Conservation (phyloP, 2,113 vertebrate species). For the Galbula dea region DNA sequence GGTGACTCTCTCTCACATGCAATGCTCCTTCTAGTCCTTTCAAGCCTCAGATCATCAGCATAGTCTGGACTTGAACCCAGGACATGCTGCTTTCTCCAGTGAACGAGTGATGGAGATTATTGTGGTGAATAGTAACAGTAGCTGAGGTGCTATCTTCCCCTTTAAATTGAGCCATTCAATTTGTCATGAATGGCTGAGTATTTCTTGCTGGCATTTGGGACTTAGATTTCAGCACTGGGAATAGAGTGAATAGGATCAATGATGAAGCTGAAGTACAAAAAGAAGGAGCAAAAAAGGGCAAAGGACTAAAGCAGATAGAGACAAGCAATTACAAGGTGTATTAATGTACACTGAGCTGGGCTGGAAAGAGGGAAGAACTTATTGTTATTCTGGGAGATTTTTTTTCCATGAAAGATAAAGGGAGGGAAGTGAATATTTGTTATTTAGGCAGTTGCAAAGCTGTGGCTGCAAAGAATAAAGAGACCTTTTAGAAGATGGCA, state of each 20-base stretch:
- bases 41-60: background rate
- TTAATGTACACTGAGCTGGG: slow-evolving; percentile 53
- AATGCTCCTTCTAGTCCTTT: background rate
- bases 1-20: slow-evolving; percentile 16
- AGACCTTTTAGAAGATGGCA: slow-evolving; percentile 74
- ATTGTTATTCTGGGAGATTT: slow-evolving; percentile 48
- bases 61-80: background rate
- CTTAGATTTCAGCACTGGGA: slow-evolving; percentile 83
- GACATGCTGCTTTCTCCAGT: slow-evolving; percentile 12
- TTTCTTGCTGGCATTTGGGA: slow-evolving; percentile 72
- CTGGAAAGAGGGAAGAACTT: slow-evolving; percentile 51
- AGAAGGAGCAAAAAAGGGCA: slow-evolving; percentile 68
- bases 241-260: slow-evolving; percentile 69
- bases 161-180: slow-evolving; percentile 65
- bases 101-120: background rate
- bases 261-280: slow-evolving; percentile 76
- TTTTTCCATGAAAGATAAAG: slow-evolving; percentile 50
- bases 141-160: slow-evolving; percentile 41
- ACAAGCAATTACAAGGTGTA: slow-evolving; percentile 77
- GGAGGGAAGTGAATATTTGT: slow-evolving; percentile 66
- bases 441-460: slow-evolving; percentile 54
- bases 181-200: slow-evolving; percentile 68
- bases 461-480: slow-evolving; percentile 74
- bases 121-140: slow-evolving; percentile 40
- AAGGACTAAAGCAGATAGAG: slow-evolving; percentile 66